phyloP scores from a whole-genome alignment of 2,888 invertebrate species.

The Pocota personata region DNA sequence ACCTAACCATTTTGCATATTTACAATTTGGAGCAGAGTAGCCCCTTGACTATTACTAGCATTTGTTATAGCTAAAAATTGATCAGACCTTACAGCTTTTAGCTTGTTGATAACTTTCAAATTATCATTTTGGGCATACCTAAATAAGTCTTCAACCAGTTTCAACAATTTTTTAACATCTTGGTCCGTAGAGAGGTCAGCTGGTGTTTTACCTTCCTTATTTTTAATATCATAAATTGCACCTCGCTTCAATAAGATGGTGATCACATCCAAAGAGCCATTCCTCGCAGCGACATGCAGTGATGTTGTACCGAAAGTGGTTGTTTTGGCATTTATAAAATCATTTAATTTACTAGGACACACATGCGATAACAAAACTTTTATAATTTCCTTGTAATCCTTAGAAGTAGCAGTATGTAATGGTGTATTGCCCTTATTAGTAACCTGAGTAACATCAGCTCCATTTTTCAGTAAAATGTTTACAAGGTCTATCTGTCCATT shows the following conservation, averaged over 20 bases:
- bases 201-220: background rate
- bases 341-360: background rate
- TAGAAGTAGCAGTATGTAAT: slow-evolving; percentile 29
- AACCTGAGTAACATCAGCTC: slow-evolving; percentile 43
- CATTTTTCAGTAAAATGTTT: slow-evolving; percentile 4
- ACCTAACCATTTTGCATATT: background rate
- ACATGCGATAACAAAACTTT: slow-evolving; percentile 25
- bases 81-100: slow-evolving; percentile 1
- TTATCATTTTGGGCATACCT: background rate
- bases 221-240: slow-evolving; percentile 54
- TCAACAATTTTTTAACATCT: background rate
- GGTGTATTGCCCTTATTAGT: slow-evolving; percentile 39
- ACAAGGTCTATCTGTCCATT: background rate
- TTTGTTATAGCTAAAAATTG: slow-evolving; percentile 3
- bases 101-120: background rate
- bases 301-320: slow-evolving; percentile 4
- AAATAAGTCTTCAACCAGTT: background rate
- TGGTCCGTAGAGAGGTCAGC: background rate
- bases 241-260: slow-evolving; percentile 50
- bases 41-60: slow-evolving; percentile 7
- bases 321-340: slow-evolving; percentile 28
- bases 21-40: slow-evolving; percentile 17
- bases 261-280: slow-evolving; percentile 15
- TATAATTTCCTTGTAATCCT: slow-evolving; percentile 18
- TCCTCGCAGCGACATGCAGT: slow-evolving; percentile 52